Percentiles rank a stretch among this genome's conserved stretches.
phyloP scores from a whole-genome alignment of 2,113 vertebrate genomes.

The Cettia cetti region DNA sequence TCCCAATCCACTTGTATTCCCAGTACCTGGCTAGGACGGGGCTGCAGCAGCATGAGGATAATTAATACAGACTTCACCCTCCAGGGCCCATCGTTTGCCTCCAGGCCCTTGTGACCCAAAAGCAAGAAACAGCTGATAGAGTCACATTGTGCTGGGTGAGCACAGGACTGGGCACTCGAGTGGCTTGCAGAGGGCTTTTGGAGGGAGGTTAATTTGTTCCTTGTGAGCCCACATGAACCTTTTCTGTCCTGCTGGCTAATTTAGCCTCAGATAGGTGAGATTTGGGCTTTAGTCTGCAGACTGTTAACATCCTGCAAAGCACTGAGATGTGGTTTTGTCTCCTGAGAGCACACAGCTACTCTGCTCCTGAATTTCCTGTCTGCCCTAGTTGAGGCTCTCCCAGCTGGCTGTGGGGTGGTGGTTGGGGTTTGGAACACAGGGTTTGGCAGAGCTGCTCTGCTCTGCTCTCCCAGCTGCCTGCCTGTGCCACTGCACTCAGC shows the following conservation, averaged over 20 bases:
- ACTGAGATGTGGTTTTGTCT: background rate
- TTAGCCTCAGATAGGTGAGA: background rate
- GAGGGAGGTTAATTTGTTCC: background rate
- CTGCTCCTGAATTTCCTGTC: background rate
- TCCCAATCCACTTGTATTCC: background rate
- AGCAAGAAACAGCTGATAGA: background rate
- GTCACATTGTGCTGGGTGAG: background rate
- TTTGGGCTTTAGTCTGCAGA: background rate
- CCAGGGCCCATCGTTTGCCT: background rate
- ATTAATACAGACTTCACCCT: constrained; percentile 45
- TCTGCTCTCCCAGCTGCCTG: background rate
- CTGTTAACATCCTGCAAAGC: background rate
- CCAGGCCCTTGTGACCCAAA: constrained; percentile 31
- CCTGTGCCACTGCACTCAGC: background rate
- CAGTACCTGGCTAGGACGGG: background rate
- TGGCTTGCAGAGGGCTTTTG: background rate
- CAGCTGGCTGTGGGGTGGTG: rapidly evolving
- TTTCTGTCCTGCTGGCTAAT: background rate
- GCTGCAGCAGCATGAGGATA: constrained; percentile 31
- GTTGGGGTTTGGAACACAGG: rapidly evolving
- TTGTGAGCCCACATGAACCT: background rate
- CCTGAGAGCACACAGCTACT: background rate
- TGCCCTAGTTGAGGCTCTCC: rapidly evolving
- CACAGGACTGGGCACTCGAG: background rate
- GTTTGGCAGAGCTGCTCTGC: background rate